Conservation (phyloP, 37 sponge, comb jelly and placozoan species). For the Lycopodina hypogea region DNA sequence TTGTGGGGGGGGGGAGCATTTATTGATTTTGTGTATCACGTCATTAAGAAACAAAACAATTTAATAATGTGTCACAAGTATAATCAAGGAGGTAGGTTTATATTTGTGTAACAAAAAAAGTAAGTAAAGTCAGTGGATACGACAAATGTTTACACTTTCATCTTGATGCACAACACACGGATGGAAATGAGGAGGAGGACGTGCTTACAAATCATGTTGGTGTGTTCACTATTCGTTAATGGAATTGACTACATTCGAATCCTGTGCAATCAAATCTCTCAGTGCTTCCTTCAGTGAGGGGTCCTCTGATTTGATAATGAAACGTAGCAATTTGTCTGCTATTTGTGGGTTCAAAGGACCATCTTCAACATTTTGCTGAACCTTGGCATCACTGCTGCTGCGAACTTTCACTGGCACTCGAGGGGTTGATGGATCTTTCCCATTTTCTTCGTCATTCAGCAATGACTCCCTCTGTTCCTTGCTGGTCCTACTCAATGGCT, state of each 20-base stretch:
- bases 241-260: slow-evolving; percentile 7
- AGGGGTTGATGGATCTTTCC: background rate
- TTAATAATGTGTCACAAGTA: no score
- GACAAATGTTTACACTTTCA: no score
- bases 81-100: no score
- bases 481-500: background rate
- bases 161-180: no score
- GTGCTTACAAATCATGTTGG: background rate
- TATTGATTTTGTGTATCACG: no score
- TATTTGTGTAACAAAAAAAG: no score
- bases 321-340: slow-evolving; percentile 36
- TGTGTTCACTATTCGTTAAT: background rate
- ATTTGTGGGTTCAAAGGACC: slow-evolving; percentile 11
- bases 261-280: slow-evolving; percentile 3
- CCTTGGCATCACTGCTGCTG: background rate
- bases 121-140: no score
- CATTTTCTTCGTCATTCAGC: background rate
- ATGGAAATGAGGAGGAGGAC: no score
- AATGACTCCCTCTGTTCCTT: background rate
- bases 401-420: background rate
- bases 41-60: no score
- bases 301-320: slow-evolving; percentile 37
- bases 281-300: slow-evolving; percentile 31
- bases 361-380: background rate
- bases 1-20: no score